A percentile compares a stretch with the other conserved stretches of the same genome.
Evolutionary conservation across 2,888 invertebrate species (phyloP).

Genomic region (Hartigia nigra): DNA sequence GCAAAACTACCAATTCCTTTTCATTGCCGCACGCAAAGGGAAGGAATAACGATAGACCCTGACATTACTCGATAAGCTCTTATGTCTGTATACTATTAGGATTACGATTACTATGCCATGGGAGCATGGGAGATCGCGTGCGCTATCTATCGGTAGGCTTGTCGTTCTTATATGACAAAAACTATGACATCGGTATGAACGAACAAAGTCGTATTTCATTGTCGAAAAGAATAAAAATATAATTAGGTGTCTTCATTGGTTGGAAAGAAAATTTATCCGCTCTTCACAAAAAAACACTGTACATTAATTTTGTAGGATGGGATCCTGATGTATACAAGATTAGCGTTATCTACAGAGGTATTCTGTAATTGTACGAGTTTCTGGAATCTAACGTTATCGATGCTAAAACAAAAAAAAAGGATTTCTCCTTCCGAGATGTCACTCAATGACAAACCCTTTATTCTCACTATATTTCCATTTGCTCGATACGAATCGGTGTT

Average conservation of each 20-base stretch:
- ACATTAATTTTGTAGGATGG: neutral
- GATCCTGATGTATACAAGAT: neutral
- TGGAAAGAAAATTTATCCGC: neutral
- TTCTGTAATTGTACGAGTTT: neutral
- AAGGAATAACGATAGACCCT: neutral
- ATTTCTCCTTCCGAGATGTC: neutral
- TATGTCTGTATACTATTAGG: neutral
- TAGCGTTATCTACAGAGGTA: neutral
- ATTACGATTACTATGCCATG: neutral
- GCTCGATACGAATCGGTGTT: neutral
- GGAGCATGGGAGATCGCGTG: neutral
- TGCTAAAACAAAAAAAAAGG: neutral
- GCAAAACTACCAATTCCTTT: neutral
- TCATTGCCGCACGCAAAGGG: neutral
- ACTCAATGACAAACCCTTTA: neutral
- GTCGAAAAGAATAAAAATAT: neutral
- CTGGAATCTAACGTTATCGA: neutral
- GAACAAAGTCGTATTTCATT: neutral
- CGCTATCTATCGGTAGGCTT: neutral
- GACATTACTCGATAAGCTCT: neutral
- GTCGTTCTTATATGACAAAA: neutral
- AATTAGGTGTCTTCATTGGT: neutral
- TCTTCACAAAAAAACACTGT: neutral
- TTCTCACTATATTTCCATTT: neutral
- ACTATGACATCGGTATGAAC: neutral